Conservation (phyloP, 2,888 invertebrate species). For the Silvanus unidentatus region DNA sequence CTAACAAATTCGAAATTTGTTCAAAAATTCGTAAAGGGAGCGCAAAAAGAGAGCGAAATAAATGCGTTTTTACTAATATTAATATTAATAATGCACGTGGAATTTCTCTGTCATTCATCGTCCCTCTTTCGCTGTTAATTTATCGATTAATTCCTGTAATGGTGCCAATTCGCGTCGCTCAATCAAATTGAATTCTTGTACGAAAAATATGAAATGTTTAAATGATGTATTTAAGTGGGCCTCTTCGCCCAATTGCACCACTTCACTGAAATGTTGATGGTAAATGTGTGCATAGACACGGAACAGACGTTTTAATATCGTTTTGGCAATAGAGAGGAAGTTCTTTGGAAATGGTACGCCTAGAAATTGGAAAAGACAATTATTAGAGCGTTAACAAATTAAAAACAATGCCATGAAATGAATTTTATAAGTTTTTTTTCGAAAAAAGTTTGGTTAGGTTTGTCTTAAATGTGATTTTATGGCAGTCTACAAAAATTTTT, state of each 20-base stretch:
- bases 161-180: slow-evolving; percentile 95
- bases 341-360: slow-evolving; percentile 98
- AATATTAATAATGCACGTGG: not conserved
- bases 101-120: slow-evolving; percentile 68
- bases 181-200: slow-evolving; percentile 94
- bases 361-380: slow-evolving; percentile 33
- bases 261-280: slow-evolving; percentile 98
- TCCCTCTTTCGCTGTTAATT: slow-evolving; percentile 83
- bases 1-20: no score
- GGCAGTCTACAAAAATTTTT: no score
- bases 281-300: slow-evolving; percentile 99
- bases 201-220: slow-evolving; percentile 99
- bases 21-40: no score
- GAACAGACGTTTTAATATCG: slow-evolving; percentile 95
- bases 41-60: no score
- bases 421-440: no score
- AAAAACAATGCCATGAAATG: not conserved
- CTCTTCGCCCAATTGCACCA: slow-evolving; percentile 95
- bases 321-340: slow-evolving; percentile 94
- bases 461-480: no score
- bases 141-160: slow-evolving; percentile 94
- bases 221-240: slow-evolving; percentile 99
- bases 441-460: no score
- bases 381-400: slow-evolving; percentile 5
- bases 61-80: not conserved